Base-by-base conservation (phyloP, 2,113 vertebrate species). In the Heptranchias perlo region DNA sequence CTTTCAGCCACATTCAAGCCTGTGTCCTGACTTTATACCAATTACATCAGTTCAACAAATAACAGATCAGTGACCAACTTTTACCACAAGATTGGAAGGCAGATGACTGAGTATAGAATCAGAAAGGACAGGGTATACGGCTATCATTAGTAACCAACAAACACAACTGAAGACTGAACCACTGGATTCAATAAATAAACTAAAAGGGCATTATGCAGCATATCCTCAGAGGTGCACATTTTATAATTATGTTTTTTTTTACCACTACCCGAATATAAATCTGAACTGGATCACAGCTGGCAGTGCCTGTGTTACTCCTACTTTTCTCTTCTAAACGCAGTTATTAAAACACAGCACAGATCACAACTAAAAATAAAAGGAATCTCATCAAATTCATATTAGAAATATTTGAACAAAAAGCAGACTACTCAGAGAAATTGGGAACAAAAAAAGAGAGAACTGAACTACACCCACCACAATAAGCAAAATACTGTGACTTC, bases 381-480 rank as follows among this genome's bases (percentile, higher is more conserved):
- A 92, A 35, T 76, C 47, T 96, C 64, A 89, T 69, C 94, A 95
- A 94, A 94, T 28, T 44, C 93, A 52, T 16, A 95, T 14, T 44
- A 65, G 82, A 25, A 64, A 96, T 91, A 91, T 73, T 39, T 96
- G 61, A n/a, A 93, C 35, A 47, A 44, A n/a, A 39, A 61, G 49
- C 49, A 96, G 44, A 28, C 69, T 96, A 82, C 16, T 28, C 25
- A 96, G 28, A 78, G 23, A 96, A 62, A 58, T 28, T 58, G 52
- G 69, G 52, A 82, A 39, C 21, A 58, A 61, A 52, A 96, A 39
- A 39, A 82, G 39, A 69, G 52, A 96, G 76, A 97, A 73, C 92
- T 84, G 97, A 97, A 97, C 97, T 96, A 96, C 97, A 98, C 98
- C 97, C 98, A 98, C 97, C 97, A 97, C 97, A 96, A 95, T 69